Base-by-base conservation (phyloP, 2,797 vertebrate genomes). In the Malacoctenus gilli region DNA sequence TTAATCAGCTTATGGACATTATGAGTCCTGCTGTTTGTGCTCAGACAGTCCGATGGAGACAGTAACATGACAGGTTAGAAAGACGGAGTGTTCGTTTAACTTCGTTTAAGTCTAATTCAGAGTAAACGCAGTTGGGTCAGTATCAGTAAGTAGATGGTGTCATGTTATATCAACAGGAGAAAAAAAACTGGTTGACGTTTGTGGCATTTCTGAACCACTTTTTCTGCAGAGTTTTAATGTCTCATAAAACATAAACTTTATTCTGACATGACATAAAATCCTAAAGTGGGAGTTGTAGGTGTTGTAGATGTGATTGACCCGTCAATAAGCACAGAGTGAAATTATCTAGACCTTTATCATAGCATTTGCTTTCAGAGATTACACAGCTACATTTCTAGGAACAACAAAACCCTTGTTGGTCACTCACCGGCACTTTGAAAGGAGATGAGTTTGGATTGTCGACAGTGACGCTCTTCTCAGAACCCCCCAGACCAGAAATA, bases 371-470 rank as follows among this genome's bases (percentile, higher is more conserved):
- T n/a, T n/a, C 25, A 28, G 5, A 28, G 6, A 28, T 28, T 28
- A 6, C 25, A 5, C 1, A 3, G 25, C 9, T 6, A 5, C 9
- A 6, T 28, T 28, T 28, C 25, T 4, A 28, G 5, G 9, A 28
- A 9, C 25, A 28, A 9, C 25, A 28, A 28, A 28, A 9, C 25
- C 6, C 6, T 2, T 28, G 25, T 28, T 28, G n/a, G n/a, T n/a
- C n/a, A 72, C 95, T 95, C 90, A 96, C 96, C 65, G 95, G 92
- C 22, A 98, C 95, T 95, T 94, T 97, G 82, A 98, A 99, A 15
- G 96, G 96, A 39, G 96, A 98, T 4, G 94, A 94, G 85, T 89
- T 96, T 0, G 94, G 89, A 43, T 86, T 92, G 53, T 97, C 95
- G 67, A 94, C 90, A 12, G 93, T 82, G 57, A 82, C 91, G 76